Evolutionary conservation across 2,113 vertebrate genomes (phyloP).

Genomic region (Hippopotamus amphibius): DNA sequence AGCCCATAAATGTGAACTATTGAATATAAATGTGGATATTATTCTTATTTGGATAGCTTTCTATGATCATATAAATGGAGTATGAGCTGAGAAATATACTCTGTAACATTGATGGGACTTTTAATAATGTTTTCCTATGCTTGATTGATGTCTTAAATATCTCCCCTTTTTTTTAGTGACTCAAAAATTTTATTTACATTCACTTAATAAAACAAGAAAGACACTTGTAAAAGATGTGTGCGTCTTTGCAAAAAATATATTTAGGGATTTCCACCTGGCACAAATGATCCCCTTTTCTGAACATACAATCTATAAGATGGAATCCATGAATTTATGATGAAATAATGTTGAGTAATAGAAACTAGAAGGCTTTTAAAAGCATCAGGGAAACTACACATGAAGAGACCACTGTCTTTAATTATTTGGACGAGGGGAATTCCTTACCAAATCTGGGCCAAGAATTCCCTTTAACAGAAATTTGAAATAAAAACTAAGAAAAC

Average conservation of each 20-base stretch:
- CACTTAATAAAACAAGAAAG: slow-evolving; percentile 22
- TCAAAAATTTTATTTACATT: neutral
- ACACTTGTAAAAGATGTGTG: neutral
- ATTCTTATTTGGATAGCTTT: neutral
- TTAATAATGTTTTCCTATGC: neutral
- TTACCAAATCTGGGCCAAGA: neutral
- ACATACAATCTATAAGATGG: neutral
- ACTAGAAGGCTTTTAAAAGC: neutral
- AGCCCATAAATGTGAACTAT: neutral
- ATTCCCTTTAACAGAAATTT: neutral
- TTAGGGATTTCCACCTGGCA: neutral
- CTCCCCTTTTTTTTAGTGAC: neutral
- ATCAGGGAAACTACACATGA: neutral
- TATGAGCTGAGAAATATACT: neutral
- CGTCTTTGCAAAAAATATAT: neutral
- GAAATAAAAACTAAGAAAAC: neutral
- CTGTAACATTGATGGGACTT: neutral
- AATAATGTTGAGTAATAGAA: neutral
- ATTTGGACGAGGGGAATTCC: neutral
- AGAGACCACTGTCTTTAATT: neutral
- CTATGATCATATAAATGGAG: neutral
- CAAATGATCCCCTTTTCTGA: neutral
- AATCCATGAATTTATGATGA: neutral
- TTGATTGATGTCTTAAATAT: neutral
- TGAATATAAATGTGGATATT: neutral